phyloP scores from a whole-genome alignment of 2,888 invertebrate species.

The Abscondita cerata region DNA sequence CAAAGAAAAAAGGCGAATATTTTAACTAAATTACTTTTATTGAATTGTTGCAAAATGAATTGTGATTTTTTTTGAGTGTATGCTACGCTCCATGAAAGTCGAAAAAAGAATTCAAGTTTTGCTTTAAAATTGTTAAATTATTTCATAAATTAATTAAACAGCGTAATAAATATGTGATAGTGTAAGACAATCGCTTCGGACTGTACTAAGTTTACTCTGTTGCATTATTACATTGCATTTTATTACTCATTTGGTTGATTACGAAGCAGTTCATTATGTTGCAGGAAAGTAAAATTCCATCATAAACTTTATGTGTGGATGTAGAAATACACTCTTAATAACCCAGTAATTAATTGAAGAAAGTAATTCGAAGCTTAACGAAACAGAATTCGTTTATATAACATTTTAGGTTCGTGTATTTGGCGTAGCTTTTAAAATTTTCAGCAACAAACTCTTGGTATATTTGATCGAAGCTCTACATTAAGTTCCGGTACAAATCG shows the following conservation, averaged over 20 bases:
- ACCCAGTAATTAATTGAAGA: slow-evolving; percentile 18
- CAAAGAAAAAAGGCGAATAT: slow-evolving; percentile 14
- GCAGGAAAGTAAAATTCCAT: slow-evolving; percentile 16
- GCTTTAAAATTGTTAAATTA: no score
- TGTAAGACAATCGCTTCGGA: neutral
- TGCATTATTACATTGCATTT: slow-evolving; percentile 26
- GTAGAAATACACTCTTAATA: slow-evolving; percentile 21
- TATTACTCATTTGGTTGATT: slow-evolving; percentile 22
- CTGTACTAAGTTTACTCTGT: slow-evolving; percentile 18
- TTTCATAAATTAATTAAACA: no score
- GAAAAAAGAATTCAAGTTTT: no score
- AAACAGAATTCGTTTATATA: neutral
- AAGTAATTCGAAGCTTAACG: neutral
- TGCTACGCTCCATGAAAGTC: no score
- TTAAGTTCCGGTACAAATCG: slow-evolving; percentile 30
- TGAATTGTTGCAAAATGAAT: slow-evolving; percentile 16
- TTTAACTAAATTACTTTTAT: slow-evolving; percentile 23
- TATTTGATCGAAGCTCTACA: slow-evolving; percentile 27
- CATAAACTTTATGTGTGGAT: slow-evolving; percentile 19
- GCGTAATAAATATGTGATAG: neutral
- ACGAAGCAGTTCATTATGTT: slow-evolving; percentile 17
- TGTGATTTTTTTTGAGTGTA: slow-evolving; percentile 4
- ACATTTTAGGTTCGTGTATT: no score
- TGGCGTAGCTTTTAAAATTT: slow-evolving; percentile 17
- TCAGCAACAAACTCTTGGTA: slow-evolving; percentile 17